Percentiles rank a stretch among this genome's conserved stretches.
Evolutionary conservation across 2,888 invertebrate species (phyloP).

Genomic region (Zhengitettix transpicula): DNA sequence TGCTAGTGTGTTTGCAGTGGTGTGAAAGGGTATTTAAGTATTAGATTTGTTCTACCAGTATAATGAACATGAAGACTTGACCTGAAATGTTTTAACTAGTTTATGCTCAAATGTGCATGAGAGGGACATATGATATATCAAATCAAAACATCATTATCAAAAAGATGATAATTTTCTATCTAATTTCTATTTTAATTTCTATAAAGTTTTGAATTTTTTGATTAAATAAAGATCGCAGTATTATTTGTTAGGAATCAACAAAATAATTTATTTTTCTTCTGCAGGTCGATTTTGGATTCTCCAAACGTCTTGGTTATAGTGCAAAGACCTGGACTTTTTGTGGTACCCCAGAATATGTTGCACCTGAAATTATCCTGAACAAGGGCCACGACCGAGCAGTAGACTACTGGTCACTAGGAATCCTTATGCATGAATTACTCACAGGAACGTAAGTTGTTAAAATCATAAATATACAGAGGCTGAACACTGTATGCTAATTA

Average conservation of each 20-base stretch:
- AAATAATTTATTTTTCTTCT: background rate
- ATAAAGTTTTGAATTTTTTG: background rate
- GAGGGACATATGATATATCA: background rate
- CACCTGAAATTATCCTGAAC: slow-evolving; percentile 49
- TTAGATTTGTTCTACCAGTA: too few relatives aligned
- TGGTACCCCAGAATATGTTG: slow-evolving; percentile 47
- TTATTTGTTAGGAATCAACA: background rate
- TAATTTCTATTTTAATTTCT: background rate
- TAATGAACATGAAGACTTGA: too few relatives aligned
- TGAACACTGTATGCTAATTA: slow-evolving; percentile 26
- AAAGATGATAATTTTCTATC: background rate
- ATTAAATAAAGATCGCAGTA: background rate
- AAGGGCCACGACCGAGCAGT: slow-evolving; percentile 55
- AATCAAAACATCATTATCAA: background rate
- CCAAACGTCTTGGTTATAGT: slow-evolving; percentile 43
- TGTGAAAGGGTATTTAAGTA: too few relatives aligned
- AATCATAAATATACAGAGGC: slow-evolving; percentile 48
- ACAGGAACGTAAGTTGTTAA: slow-evolving; percentile 45
- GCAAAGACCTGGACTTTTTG: slow-evolving; percentile 60
- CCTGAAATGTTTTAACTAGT: too few relatives aligned
- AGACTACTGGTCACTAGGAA: slow-evolving; percentile 54
- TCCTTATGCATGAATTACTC: slow-evolving; percentile 45
- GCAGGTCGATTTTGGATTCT: slow-evolving; percentile 49
- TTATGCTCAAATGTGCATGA: too few relatives aligned
- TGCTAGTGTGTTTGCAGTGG: too few relatives aligned